Conservation (phyloP, 1,140 invertebrate species). For the Drosophila mauritiana region DNA sequence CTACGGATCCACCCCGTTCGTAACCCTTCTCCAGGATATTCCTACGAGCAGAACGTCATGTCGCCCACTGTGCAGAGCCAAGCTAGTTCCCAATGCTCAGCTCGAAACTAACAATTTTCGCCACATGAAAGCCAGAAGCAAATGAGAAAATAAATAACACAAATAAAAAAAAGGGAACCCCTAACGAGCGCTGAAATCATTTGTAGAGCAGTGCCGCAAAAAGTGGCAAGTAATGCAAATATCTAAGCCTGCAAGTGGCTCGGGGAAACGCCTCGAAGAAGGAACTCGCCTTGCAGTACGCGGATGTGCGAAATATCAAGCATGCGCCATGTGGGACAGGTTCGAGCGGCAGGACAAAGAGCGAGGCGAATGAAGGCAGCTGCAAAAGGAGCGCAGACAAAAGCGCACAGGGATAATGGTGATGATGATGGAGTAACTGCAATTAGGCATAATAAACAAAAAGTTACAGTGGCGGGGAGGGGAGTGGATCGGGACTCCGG, state of each 20-base stretch:
- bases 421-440: slow-evolving; percentile 73
- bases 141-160: neutral
- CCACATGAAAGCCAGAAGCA: slow-evolving; percentile 47
- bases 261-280: slow-evolving; percentile 45
- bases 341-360: slow-evolving; percentile 26
- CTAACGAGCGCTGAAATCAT: slow-evolving; percentile 39
- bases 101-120: slow-evolving; percentile 67
- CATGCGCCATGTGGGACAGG: slow-evolving; percentile 58
- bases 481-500: neutral
- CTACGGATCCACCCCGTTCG: slow-evolving; percentile 7
- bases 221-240: slow-evolving; percentile 66
- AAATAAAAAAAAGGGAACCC: slow-evolving; percentile 1
- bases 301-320: slow-evolving; percentile 51
- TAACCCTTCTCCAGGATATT: slow-evolving; percentile 31
- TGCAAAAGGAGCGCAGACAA: slow-evolving; percentile 74
- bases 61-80: slow-evolving; percentile 54
- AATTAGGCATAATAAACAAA: slow-evolving; percentile 83
- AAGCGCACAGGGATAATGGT: slow-evolving; percentile 52
- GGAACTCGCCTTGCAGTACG: slow-evolving; percentile 19
- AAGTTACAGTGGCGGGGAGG: slow-evolving; percentile 65
- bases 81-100: slow-evolving; percentile 16
- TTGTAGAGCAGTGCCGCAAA: slow-evolving; percentile 53
- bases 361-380: slow-evolving; percentile 62
- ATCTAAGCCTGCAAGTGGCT: slow-evolving; percentile 61
- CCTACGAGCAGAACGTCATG: slow-evolving; percentile 18